Conservation (phyloP, 1,140 invertebrate species). For the Coelopa frigida region DNA sequence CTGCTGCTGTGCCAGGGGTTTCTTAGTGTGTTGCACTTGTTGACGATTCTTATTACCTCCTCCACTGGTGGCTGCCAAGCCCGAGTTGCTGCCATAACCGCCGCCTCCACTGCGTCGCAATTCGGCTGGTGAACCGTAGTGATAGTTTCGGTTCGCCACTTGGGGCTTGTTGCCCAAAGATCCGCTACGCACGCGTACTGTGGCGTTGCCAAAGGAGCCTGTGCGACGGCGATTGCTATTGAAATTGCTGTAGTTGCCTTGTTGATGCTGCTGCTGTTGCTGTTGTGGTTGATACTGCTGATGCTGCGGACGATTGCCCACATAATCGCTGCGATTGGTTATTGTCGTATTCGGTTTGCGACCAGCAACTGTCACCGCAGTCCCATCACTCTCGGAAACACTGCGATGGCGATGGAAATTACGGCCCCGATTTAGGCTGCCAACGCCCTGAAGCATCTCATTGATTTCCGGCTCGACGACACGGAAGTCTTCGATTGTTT, state of each 20-base stretch:
- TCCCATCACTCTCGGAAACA: slow-evolving; percentile 51
- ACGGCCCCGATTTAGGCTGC: slow-evolving; percentile 43
- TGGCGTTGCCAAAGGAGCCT: slow-evolving; percentile 43
- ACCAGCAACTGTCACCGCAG: slow-evolving; percentile 26
- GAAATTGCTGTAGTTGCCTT: slow-evolving; percentile 19
- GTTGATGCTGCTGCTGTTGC: slow-evolving; percentile 28
- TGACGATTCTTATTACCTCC: slow-evolving; percentile 7
- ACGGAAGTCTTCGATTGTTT: slow-evolving; percentile 91
- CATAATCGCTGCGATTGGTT: slow-evolving; percentile 41
- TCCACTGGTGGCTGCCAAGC: slow-evolving; percentile 18
- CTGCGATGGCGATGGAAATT: slow-evolving; percentile 52
- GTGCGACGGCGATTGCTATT: slow-evolving; percentile 36
- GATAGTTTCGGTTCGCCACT: slow-evolving; percentile 25
- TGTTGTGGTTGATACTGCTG: slow-evolving; percentile 35
- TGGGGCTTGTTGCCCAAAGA: slow-evolving; percentile 41
- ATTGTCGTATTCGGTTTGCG: slow-evolving; percentile 40
- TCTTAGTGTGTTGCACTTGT: slow-evolving; percentile 12
- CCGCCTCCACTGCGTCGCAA: slow-evolving; percentile 24
- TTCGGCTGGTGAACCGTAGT: slow-evolving; percentile 26
- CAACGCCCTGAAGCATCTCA: slow-evolving; percentile 49
- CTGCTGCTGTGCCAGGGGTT: slow-evolving; percentile 18
- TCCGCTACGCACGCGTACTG: slow-evolving; percentile 44
- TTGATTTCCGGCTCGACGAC: slow-evolving; percentile 62
- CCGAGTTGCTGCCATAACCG: slow-evolving; percentile 29
- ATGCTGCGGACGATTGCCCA: slow-evolving; percentile 34